Conservation (phyloP, 2,113 vertebrate species). For the Columba livia region DNA sequence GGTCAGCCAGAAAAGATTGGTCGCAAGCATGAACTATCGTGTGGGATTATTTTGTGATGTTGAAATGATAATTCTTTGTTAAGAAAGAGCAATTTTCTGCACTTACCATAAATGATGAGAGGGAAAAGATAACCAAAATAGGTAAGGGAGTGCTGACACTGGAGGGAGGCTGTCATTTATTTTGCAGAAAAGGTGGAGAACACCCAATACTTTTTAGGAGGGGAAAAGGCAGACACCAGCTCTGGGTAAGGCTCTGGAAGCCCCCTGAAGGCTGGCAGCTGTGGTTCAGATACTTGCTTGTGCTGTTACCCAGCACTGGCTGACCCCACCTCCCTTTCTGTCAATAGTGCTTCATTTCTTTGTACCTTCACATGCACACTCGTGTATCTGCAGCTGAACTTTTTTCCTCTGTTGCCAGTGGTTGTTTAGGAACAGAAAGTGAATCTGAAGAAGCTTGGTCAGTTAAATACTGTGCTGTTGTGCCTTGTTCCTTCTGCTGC, state of each 20-base stretch:
- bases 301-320: not conserved
- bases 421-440: not conserved
- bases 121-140: not conserved
- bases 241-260: not conserved
- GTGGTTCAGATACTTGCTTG: not conserved
- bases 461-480: slow-evolving; percentile 28
- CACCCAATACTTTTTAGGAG: not conserved
- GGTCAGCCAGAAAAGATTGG: not conserved
- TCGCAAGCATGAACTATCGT: not conserved
- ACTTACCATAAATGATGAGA: not conserved
- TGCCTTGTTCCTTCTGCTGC: not conserved
- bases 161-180: not conserved
- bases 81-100: not conserved
- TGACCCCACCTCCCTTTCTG: not conserved
- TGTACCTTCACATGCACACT: not conserved
- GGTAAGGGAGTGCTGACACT: not conserved
- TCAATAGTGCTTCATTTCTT: not conserved
- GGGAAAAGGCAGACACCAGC: not conserved
- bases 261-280: not conserved
- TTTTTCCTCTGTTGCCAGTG: not conserved
- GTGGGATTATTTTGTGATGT: not conserved
- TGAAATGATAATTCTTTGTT: not conserved
- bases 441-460: not conserved
- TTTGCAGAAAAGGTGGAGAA: not conserved
- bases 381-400: not conserved